Evolutionary conservation across 2,888 invertebrate genomes (phyloP).

Genomic region (Trissoscelio sp.): DNA sequence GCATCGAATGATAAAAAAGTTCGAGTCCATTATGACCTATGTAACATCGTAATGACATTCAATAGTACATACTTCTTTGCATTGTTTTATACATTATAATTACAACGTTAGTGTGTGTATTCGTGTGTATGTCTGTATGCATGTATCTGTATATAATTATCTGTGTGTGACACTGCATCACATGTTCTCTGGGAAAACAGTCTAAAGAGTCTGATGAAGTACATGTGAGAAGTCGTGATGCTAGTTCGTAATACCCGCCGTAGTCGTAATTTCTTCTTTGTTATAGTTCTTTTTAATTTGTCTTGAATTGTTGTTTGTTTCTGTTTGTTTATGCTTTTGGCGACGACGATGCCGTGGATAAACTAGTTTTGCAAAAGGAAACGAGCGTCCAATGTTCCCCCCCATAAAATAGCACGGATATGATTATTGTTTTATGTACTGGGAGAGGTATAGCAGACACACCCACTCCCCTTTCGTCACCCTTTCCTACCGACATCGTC

Average conservation of each 20-base stretch:
- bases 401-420: conserved; percentile 75
- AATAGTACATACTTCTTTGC: conserved; percentile 64
- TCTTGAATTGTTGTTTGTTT: conserved; percentile 18
- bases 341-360: conserved; percentile 47
- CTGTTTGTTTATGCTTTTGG: conserved; percentile 19
- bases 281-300: no score
- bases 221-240: conserved; percentile 60
- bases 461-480: conserved; percentile 74
- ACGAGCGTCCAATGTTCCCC: conserved; percentile 15
- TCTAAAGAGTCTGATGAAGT: conserved; percentile 58
- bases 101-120: conserved; percentile 52
- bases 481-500: conserved; percentile 51
- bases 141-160: conserved; percentile 9
- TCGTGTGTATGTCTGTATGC: neutral
- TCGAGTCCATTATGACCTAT: conserved; percentile 61
- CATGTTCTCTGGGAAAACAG: conserved; percentile 56
- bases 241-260: conserved; percentile 53
- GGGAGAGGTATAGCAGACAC: conserved; percentile 81
- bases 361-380: conserved; percentile 8
- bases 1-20: conserved; percentile 65
- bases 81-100: conserved; percentile 67
- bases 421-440: conserved; percentile 80
- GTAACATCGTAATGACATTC: conserved; percentile 68
- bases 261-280: conserved; percentile 23
- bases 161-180: conserved; percentile 39